Evolutionary conservation across 2,797 vertebrate species (phyloP), one percentile per base, ranked within the genome.

Genomic region (Acropternis orthonyx): DNA sequence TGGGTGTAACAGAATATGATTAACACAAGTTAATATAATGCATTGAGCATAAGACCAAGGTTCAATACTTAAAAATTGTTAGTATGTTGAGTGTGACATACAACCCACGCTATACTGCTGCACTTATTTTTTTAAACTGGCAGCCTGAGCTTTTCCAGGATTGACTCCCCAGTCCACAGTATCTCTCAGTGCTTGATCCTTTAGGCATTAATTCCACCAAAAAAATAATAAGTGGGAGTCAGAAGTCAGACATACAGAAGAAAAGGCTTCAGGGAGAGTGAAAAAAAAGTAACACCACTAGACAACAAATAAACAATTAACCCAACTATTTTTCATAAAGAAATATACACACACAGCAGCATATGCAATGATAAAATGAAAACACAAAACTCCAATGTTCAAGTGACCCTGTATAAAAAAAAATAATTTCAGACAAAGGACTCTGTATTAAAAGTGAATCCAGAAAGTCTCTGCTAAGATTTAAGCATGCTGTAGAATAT

Each of bases 1-100:
- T 95, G 94, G 89, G 80, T 84, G 91, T 58, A 73, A 89, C 91
- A 96, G 48, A 93, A 79, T 77, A 95, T 88, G 88, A 94, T 86
- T 94, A 96, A 76, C 71, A 91, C 76, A 92, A 93, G 51, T 34
- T 93, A 96, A 65, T 79, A 96, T 63, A 85, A 49, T 8, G 24
- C 66, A 91, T 9, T 63, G 41, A 95, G 55, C 61, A 69, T 63
- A 96, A 94, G 30, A 90, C 19, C 72, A 89, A 79, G 61, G 27
- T 85, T 91, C 66, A 39, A 91, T 96, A 95, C 3, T 0, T 77
- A 78, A 94, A 96, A 95, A 73, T 36, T 93, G 79, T 66, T 88
- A 92, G 74, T 17, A 91, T 83, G 88, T 75, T 92, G 78, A 93
- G 41, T 49, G 93, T 71, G 65, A 90, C 81, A 93, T 36, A 63